Conservation (phyloP, 2,113 vertebrate genomes). For the Notothenia rossii region DNA sequence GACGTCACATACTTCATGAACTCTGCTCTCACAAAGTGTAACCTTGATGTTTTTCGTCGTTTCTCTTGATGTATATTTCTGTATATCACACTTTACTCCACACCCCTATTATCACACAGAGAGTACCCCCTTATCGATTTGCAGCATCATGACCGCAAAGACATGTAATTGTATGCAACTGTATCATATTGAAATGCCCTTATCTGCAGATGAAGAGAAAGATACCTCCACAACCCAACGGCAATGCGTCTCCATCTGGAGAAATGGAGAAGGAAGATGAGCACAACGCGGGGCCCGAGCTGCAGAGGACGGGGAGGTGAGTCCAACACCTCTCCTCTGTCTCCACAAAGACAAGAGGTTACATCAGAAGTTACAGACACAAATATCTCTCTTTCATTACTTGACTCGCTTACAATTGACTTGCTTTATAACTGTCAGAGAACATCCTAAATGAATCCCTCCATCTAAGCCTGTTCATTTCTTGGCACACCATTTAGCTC, state of each 20-base stretch:
- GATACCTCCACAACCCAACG: constrained; percentile 90
- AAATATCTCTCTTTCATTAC: too few relatives aligned
- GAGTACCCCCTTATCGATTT: constrained; percentile 29
- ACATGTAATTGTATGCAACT: neutral
- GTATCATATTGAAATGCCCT: constrained; percentile 22
- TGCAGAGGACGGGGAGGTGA: constrained; percentile 93
- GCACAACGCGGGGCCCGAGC: constrained; percentile 90
- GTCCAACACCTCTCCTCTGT: constrained; percentile 48
- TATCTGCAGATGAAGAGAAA: constrained; percentile 91
- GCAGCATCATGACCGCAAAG: constrained; percentile 9
- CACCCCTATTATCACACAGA: constrained; percentile 10
- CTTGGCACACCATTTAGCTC: neutral
- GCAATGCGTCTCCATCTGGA: constrained; percentile 83
- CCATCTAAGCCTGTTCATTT: too few relatives aligned
- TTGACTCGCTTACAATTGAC: too few relatives aligned
- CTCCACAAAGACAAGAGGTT: too few relatives aligned
- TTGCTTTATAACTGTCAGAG: too few relatives aligned
- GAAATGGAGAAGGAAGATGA: constrained; percentile 87
- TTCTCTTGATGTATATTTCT: neutral
- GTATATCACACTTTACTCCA: neutral
- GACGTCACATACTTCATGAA: neutral
- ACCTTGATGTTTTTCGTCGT: too few relatives aligned
- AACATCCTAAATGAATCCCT: too few relatives aligned
- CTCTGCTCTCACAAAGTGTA: neutral
- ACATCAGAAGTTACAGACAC: too few relatives aligned